A percentile compares a stretch with the other conserved stretches of the same genome.
phyloP scores from a whole-genome alignment of 2,888 invertebrate species.

The Pimpla rufipes region DNA sequence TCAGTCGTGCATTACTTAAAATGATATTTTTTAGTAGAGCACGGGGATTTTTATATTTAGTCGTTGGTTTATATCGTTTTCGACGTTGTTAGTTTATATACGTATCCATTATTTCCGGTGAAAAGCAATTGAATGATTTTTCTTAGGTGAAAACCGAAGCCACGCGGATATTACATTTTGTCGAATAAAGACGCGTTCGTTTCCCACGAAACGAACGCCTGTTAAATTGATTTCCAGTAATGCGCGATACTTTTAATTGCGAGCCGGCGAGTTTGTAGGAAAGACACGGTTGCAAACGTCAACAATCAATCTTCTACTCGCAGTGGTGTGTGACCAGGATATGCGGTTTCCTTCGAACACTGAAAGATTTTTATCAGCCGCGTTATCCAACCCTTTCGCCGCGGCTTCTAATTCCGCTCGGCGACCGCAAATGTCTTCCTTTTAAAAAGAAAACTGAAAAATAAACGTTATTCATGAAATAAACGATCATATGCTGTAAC shows the following conservation, averaged over 20 bases:
- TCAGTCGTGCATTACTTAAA: background rate
- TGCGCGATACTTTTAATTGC: background rate
- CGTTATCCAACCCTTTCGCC: background rate
- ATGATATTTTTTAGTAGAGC: background rate
- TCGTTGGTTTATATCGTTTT: background rate
- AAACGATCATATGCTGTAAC: background rate
- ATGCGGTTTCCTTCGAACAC: background rate
- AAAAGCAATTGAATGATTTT: background rate
- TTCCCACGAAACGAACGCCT: background rate
- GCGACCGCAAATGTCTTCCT: background rate
- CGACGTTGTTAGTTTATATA: background rate
- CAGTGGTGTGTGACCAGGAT: conserved; percentile 1
- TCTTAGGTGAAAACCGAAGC: background rate
- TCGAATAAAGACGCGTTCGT: conserved; percentile 8
- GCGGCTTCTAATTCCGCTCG: background rate
- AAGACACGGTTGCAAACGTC: conserved; percentile 10
- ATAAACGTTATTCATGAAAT: background rate
- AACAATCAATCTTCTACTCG: conserved; percentile 2
- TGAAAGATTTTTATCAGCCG: conserved; percentile 16
- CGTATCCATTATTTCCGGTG: background rate
- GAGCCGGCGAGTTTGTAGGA: background rate
- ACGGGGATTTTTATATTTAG: background rate
- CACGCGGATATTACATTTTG: background rate
- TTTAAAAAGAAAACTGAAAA: background rate
- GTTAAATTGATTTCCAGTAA: conserved; percentile 6